Evolutionary conservation across 2,797 vertebrate species (phyloP), one percentile per base, ranked within the genome.

Genomic region (Peromyscus aztecus): DNA sequence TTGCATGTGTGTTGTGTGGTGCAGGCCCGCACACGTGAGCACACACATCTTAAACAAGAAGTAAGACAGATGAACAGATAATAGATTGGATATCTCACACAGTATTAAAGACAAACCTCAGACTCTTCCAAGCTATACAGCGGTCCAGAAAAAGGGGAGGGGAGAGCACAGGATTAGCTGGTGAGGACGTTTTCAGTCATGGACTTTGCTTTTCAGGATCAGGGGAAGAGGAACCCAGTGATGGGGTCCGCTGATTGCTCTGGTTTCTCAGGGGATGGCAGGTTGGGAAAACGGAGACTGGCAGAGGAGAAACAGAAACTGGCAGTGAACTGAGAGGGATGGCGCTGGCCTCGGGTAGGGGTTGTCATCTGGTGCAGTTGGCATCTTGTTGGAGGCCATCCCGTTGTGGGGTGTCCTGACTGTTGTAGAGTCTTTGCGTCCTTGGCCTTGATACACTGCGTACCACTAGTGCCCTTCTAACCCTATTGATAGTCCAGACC

Each of bases 281-380:
- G 78, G 6, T 4, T 1, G 31, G 75, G 27, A 19, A 13, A 21
- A 75, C 23, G 10, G 84, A 75, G 59, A 2, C 37, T 0, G 4
- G 34, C 5, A 21, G 14, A 4, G 16, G 14, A 37, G 40, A 21
- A 63, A 31, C 40, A 4, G 21, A n/a, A 46, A 61, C 31, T 34
- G 34, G 8, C 4, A 4, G 2, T 37, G 24, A 16, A 6, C 34
- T 9, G 6, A 19, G 59, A 31, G 13, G 21, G 17, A 3, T 2
- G 31, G 40, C 0, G 0, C 14, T 61, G 91, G 84, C 46, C n/a
- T 29, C 0, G 6, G 57, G 9, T 2, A 0, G 23, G 4, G 34
- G 17, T 19, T 31, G 27, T 37, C 57, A 6, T 6, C 29, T 0
- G 0, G 31, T 2, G 0, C 3, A 2, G 0, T 24, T 23, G 21